Percentiles rank a stretch among this genome's conserved stretches.
phyloP scores from a whole-genome alignment of 1,140 invertebrate species.

The Plectus sambesii region DNA sequence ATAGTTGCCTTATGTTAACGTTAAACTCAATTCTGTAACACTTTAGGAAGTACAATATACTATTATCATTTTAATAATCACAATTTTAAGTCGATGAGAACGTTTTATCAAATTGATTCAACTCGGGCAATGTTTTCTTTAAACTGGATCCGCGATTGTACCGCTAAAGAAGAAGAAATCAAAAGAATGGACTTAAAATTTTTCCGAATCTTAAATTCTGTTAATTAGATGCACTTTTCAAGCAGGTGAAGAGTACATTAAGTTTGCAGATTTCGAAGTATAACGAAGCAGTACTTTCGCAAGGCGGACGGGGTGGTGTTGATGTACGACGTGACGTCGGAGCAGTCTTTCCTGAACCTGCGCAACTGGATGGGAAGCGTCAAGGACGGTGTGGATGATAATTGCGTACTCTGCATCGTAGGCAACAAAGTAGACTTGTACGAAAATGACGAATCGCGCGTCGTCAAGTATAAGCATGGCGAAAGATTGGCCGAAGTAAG shows the following conservation, averaged over 20 bases:
- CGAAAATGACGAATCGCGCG: slow-evolving; percentile 45
- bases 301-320: slow-evolving; percentile 60
- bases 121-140: no score
- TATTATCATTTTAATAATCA: no score
- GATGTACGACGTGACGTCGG: slow-evolving; percentile 59
- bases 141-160: no score
- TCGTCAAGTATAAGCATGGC: slow-evolving; percentile 50
- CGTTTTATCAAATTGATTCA: no score
- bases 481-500: slow-evolving; percentile 51
- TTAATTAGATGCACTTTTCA: no score
- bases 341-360: slow-evolving; percentile 56
- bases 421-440: slow-evolving; percentile 51
- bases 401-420: slow-evolving; percentile 47
- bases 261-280: slow-evolving; percentile 55
- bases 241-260: slow-evolving; percentile 5
- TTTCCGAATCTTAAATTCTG: no score
- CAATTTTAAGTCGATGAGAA: no score
- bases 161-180: no score
- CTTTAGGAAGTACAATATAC: no score
- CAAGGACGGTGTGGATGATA: slow-evolving; percentile 50
- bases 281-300: slow-evolving; percentile 61
- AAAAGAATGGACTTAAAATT: no score
- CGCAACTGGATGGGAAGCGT: slow-evolving; percentile 57
- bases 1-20: no score
- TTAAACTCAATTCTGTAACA: no score